A percentile compares a stretch with the other conserved stretches of the same genome.
These are phyloP conservation scores for Podilymbus podiceps DNA, from an alignment of 2,113 vertebrate genomes.

Conservation along the genomic window DNA sequence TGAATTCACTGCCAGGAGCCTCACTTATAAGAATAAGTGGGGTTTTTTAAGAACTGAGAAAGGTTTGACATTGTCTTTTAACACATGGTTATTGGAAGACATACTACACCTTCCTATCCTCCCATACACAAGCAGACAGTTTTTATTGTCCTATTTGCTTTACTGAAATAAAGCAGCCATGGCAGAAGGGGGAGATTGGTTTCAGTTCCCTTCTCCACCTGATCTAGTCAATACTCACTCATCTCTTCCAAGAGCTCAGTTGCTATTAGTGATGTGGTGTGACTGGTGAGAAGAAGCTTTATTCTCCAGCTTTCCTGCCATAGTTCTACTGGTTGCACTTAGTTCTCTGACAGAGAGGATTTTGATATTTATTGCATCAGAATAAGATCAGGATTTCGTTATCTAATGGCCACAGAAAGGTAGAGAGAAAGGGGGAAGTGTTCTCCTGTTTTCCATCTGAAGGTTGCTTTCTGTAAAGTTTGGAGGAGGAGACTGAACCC, in stretches of 20 bases:
- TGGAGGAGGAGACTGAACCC: neutral
- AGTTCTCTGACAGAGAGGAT: neutral
- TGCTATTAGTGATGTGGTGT: neutral
- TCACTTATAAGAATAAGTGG: neutral
- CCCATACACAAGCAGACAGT: neutral
- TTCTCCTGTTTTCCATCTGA: neutral
- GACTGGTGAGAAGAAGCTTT: neutral
- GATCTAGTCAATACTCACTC: neutral
- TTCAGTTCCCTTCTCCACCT: neutral
- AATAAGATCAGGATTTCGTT: neutral
- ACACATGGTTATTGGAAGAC: neutral
- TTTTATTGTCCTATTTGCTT: neutral
- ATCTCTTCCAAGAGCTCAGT: neutral
- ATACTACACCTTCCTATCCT: neutral
- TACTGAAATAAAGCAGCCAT: neutral
- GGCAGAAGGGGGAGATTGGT: neutral
- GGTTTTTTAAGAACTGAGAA: neutral
- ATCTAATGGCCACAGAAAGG: neutral
- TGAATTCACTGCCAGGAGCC: neutral
- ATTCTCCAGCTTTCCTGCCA: neutral
- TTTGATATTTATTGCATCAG: neutral
- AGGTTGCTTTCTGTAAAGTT: neutral
- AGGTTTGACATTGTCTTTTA: neutral
- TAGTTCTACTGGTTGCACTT: neutral
- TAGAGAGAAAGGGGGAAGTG: neutral